phyloP scores from a whole-genome alignment of 2,888 invertebrate genomes.

The Drosophila anomalata region DNA sequence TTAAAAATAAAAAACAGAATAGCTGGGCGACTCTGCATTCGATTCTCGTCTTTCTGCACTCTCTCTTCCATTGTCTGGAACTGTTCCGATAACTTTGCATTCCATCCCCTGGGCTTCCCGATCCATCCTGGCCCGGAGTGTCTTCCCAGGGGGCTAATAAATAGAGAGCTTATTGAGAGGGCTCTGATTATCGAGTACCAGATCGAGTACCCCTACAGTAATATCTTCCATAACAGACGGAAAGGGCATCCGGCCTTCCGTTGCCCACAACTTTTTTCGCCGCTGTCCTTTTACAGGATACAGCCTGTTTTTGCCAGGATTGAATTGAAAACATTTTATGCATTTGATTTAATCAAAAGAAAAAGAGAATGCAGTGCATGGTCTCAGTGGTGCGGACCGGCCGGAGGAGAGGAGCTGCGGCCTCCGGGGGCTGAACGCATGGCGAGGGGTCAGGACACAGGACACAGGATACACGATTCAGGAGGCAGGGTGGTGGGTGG shows the following conservation, averaged over 20 bases:
- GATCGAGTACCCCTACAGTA: background rate
- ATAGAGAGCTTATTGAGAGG: too few species aligned
- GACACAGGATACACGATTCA: conserved; percentile 11
- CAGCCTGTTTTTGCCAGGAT: conserved; percentile 36
- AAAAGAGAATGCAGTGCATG: conserved; percentile 60
- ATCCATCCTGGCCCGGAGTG: too few species aligned
- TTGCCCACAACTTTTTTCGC: conserved; percentile 3
- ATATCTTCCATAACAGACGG: background rate
- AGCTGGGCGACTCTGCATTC: conserved; percentile 48
- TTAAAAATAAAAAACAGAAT: conserved; percentile 42
- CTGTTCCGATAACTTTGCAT: conserved; percentile 6
- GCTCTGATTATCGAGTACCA: too few species aligned
- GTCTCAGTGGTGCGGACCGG: conserved; percentile 35
- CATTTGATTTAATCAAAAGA: conserved; percentile 78
- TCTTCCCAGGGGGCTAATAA: too few species aligned
- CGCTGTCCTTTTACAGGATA: conserved; percentile 23
- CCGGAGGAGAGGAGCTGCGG: conserved; percentile 24
- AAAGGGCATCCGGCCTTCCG: conserved; percentile 3
- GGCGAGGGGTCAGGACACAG: background rate
- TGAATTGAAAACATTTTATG: conserved; percentile 77
- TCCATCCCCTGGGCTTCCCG: background rate
- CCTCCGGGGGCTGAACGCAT: background rate
- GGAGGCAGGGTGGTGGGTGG: conserved; percentile 9
- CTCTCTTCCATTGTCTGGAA: background rate
- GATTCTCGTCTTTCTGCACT: conserved; percentile 27